Evolutionary conservation across 23 tunicate genomes (phyloP), one percentile per base, ranked within the genome.

Genomic region (Botrylloides violaceus): DNA sequence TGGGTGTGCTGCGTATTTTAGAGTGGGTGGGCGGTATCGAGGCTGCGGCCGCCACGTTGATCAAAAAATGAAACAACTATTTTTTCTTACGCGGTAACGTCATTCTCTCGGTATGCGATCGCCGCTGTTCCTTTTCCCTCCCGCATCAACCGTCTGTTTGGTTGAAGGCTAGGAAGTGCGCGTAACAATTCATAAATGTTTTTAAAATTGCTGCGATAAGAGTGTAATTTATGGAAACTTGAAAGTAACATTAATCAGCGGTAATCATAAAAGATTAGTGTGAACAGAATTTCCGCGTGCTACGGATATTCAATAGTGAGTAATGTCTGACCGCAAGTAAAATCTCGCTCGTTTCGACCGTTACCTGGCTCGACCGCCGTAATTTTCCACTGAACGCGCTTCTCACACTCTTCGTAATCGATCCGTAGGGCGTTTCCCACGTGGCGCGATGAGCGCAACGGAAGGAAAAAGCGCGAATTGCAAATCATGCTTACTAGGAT

Each of bases 71-170:
- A 60, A 60, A 60, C 24, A 23, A 1, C 1, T 26, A 31, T 65
- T 7, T 31, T 36, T 56, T 68, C 37, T 68, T 68, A 35, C 58
- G 25, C 58, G 58, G 49, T 68, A 38, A 68, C 74, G 74, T 68
- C 74, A 68, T 68, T 68, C 74, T 68, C 74, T 68, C 74, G 74
- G 74, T 68, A 68, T 68, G 74, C 47, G 74, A 68, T 25, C 57
- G 37, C 29, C 58, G 58, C 74, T 68, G 74, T 32, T 68, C 58
- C 58, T 55, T 38, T 68, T 68, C 58, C 57, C 58, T 43, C 74
- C 74, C 57, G 25, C 58, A 9, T 12, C 56, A 68, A 68, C 58
- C 58, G 74, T 37, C 28, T 58, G 4, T 9, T 23, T n/a, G n/a
- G n/a, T n/a, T n/a, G n/a, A n/a, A n/a, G n/a, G n/a, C n/a, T n/a